Percentiles rank a stretch among this genome's conserved stretches.
Evolutionary conservation across 2,888 invertebrate species (phyloP).

Genomic region (Ashinkailepas kermadecensis): DNA sequence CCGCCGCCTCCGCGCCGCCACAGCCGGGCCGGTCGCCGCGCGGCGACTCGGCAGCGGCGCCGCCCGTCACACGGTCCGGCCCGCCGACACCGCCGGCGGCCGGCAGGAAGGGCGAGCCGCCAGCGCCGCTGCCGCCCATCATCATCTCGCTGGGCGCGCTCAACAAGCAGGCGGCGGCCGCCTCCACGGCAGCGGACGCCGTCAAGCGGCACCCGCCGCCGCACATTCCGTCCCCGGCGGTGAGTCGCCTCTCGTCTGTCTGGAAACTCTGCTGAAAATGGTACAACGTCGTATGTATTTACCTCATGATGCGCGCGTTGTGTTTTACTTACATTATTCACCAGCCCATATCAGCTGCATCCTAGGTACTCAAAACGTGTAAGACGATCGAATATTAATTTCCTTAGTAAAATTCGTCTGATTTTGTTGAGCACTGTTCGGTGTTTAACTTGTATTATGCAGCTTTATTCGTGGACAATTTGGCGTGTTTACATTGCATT

Average conservation of each 20-base stretch:
- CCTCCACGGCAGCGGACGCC: not conserved
- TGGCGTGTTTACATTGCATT: no score
- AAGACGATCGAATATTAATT: no score
- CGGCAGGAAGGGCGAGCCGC: not conserved
- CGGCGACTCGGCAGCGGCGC: slow-evolving; percentile 9
- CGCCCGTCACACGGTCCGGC: slow-evolving; percentile 21
- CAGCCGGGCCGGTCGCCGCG: slow-evolving; percentile 17
- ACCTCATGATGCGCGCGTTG: no score
- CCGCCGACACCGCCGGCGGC: slow-evolving; percentile 20
- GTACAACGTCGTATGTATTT: no score
- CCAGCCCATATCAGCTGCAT: no score
- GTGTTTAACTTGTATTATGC: no score
- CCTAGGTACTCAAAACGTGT: no score
- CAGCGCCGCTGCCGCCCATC: slow-evolving; percentile 12
- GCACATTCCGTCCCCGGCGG: not conserved
- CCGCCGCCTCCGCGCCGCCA: not conserved
- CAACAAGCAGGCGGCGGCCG: slow-evolving; percentile 20
- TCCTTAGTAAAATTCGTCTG: no score
- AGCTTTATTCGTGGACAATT: no score
- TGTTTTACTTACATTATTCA: no score
- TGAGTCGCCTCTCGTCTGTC: not conserved
- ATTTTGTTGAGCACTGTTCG: no score
- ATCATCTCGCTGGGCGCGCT: slow-evolving; percentile 20
- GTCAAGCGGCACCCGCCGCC: not conserved
- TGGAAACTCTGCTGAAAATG: no score